A percentile compares a stretch with the other conserved stretches of the same genome.
Conservation (phyloP, 2,797 vertebrate species). For the Amblyopsis hoosieri region DNA sequence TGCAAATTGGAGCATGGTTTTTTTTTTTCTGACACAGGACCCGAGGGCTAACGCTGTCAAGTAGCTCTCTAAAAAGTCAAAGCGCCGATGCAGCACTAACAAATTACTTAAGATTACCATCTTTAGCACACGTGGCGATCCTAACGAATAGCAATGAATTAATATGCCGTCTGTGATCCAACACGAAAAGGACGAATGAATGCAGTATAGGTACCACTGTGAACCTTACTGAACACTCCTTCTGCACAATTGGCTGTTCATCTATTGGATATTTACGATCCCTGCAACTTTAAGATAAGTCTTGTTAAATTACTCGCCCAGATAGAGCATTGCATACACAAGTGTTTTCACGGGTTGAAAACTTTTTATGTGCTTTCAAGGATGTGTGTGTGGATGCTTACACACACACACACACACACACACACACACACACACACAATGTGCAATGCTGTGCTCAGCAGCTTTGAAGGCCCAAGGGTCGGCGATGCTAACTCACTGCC, state of each 20-base stretch:
- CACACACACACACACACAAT: slow-evolving; percentile 23
- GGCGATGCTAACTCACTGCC: slow-evolving; percentile 76
- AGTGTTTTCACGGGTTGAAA: slow-evolving; percentile 74
- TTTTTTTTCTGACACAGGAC: slow-evolving; percentile 60
- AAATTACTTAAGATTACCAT: slow-evolving; percentile 79
- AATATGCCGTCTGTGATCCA: slow-evolving; percentile 75
- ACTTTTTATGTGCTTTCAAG: slow-evolving; percentile 78
- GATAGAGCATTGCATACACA: slow-evolving; percentile 68
- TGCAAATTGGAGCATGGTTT: slow-evolving; percentile 75
- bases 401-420: background rate
- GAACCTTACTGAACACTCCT: slow-evolving; percentile 76
- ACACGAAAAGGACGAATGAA: slow-evolving; percentile 71
- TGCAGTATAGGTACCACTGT: slow-evolving; percentile 47
- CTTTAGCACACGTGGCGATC: slow-evolving; percentile 77
- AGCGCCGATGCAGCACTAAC: slow-evolving; percentile 79
- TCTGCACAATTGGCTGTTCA: slow-evolving; percentile 70
- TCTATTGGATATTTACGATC: slow-evolving; percentile 74
- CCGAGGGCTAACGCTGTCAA: slow-evolving; percentile 79
- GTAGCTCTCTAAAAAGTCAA: slow-evolving; percentile 80
- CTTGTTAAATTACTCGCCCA: slow-evolving; percentile 79
- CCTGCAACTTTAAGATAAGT: slow-evolving; percentile 74
- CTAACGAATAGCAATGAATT: slow-evolving; percentile 77
- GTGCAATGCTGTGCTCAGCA: slow-evolving; percentile 80
- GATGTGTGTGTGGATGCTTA: slow-evolving; percentile 35
- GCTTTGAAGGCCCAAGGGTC: slow-evolving; percentile 77